phyloP scores from a whole-genome alignment of 2,797 vertebrate genomes.

The Tenualosa ilisha region DNA sequence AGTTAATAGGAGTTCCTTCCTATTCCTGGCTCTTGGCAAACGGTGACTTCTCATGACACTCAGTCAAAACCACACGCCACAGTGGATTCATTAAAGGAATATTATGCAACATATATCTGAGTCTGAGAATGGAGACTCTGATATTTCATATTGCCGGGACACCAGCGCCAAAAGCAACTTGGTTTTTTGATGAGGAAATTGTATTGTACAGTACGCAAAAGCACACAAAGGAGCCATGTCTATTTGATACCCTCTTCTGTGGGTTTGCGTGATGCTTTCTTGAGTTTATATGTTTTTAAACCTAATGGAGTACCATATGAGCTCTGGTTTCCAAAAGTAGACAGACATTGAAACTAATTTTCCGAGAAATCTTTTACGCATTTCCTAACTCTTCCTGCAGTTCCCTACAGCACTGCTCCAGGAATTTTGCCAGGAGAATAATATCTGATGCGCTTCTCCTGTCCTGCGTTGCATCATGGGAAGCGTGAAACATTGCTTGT shows the following conservation, averaged over 20 bases:
- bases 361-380: background rate
- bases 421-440: background rate
- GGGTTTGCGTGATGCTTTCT: background rate
- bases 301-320: background rate
- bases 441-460: background rate
- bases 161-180: conserved; percentile 1
- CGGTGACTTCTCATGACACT: background rate
- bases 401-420: background rate
- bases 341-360: background rate
- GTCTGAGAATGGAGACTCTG: background rate
- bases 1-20: conserved; percentile 19
- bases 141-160: background rate
- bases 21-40: background rate
- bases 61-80: background rate
- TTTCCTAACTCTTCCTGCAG: background rate
- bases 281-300: background rate
- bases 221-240: background rate
- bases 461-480: background rate
- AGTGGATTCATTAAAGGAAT: background rate
- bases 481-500: background rate
- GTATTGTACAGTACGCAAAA: background rate
- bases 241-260: background rate
- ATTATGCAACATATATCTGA: conserved; percentile 15
- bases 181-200: background rate
- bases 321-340: background rate